phyloP scores from a whole-genome alignment of 2,888 invertebrate genomes.

The Cerastis leucographa region DNA sequence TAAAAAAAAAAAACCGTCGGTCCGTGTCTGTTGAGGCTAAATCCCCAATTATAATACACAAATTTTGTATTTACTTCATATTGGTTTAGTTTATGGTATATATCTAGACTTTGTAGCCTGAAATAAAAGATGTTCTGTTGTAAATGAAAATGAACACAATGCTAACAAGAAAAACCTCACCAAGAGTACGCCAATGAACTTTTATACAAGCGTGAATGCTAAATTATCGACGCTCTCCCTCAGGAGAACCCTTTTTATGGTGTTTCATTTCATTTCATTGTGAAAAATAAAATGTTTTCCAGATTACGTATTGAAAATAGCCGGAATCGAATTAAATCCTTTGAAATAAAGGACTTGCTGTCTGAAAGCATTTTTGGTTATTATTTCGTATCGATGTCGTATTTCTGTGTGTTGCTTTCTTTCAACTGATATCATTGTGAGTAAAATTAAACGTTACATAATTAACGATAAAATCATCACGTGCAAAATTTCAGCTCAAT shows the following conservation, averaged over 20 bases:
- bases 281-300: neutral
- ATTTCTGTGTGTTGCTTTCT: neutral
- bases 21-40: too few species aligned
- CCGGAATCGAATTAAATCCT: neutral
- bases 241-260: conserved; percentile 1
- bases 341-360: neutral
- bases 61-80: too few species aligned
- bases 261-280: neutral
- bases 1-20: too few species aligned
- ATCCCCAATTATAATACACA: too few species aligned
- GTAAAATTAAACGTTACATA: neutral
- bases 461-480: neutral
- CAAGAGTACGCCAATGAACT: too few species aligned
- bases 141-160: too few species aligned
- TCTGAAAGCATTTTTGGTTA: neutral
- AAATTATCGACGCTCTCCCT: neutral
- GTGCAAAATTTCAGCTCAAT: too few species aligned
- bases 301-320: neutral
- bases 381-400: neutral
- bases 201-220: neutral
- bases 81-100: too few species aligned
- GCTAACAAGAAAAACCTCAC: too few species aligned
- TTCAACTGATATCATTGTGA: neutral
- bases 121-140: too few species aligned
- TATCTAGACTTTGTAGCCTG: too few species aligned